Evolutionary conservation across 2,113 vertebrate genomes (phyloP), one percentile per base, ranked within the genome.

Genomic region (Psittacus erithacus): DNA sequence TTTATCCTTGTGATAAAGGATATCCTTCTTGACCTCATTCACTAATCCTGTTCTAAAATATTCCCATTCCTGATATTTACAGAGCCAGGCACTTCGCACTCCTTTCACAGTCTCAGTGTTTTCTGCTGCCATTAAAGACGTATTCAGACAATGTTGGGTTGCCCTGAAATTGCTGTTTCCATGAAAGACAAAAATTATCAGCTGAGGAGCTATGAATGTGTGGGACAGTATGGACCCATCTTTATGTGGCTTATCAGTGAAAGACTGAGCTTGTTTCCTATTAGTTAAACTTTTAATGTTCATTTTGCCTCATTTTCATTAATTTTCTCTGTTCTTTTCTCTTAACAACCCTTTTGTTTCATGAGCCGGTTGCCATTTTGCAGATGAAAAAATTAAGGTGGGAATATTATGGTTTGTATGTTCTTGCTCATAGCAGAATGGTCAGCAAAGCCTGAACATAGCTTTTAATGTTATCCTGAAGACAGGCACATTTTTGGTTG

Each of bases 1-100:
- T 90, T 95, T 86, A 83, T 86, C 73, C 33, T 6, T 43, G 59
- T 24, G 71, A 35, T 35, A 35, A 35, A 35, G 35, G 35, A 35
- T 35, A 35, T 35, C 46, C 92, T 83, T 86, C n/a, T 88, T 91
- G 82, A 81, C 79, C 64, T 88, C 53, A 46, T 83, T 92, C 60
- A 83, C 28, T 70, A 90, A 77, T 88, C 19, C 7, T 90, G 23
- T 90, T 83, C 59, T 71, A 86, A 94, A 96, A 67, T 91, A 78
- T 64, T 33, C 60, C n/a, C 15, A 43, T 63, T 70, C 15, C 68
- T 39, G 23, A 35, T 88, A 73, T 79, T 86, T 86, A 74, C 55
- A 47, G 46, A 64, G 8, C 31, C 46, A 94, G 17, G 13, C 73
- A 81, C 43, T 86, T 77, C 62, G 11, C 67, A 71, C 62, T 85